phyloP scores from a whole-genome alignment of 2,797 vertebrate species.

The Crocidura indochinensis region DNA sequence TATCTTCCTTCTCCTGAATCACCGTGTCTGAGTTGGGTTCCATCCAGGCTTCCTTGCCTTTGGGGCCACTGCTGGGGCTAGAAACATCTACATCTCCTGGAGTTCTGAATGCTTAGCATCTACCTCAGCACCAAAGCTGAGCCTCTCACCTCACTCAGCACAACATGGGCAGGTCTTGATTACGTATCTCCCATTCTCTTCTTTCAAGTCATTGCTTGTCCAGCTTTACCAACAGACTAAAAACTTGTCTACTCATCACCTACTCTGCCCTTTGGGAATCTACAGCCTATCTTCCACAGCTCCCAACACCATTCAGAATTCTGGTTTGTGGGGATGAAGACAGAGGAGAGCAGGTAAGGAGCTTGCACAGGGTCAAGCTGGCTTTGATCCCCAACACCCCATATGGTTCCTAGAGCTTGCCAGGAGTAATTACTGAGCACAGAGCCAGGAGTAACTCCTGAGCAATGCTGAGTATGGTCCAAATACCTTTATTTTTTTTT shows the following conservation, averaged over 20 bases:
- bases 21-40: background rate
- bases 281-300: background rate
- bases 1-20: background rate
- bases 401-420: no score
- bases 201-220: conserved; percentile 52
- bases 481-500: no score
- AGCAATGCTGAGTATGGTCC: no score
- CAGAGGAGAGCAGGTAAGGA: no score
- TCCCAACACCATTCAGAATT: background rate
- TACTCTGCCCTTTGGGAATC: conserved; percentile 13
- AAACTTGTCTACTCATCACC: background rate
- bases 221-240: background rate
- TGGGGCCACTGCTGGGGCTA: background rate
- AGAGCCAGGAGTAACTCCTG: no score
- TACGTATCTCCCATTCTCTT: background rate
- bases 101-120: conserved; percentile 4
- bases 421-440: no score
- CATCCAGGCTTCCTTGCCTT: background rate
- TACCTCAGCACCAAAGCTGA: background rate
- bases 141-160: background rate
- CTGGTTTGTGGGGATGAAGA: background rate
- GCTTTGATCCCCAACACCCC: no score
- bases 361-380: no score
- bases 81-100: background rate
- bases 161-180: background rate